Evolutionary conservation across 1,140 invertebrate species (phyloP).

Genomic region (Oppia nitens): DNA sequence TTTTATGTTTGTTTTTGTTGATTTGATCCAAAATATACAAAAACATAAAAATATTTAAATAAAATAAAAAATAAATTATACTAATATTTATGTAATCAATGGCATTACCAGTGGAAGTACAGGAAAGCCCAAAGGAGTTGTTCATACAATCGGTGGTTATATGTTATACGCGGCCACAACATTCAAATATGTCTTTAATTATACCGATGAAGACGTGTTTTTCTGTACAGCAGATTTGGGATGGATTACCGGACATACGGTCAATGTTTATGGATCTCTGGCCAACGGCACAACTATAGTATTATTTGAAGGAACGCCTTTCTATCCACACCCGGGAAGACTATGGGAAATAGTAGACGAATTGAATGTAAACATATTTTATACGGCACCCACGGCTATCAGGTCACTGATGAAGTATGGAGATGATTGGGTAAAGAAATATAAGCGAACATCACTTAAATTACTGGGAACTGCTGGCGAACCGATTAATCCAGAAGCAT

Average conservation of each 20-base stretch:
- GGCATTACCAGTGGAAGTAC: slow-evolving; percentile 80
- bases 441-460: slow-evolving; percentile 36
- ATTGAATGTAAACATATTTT: slow-evolving; percentile 88
- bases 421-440: slow-evolving; percentile 39
- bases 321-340: slow-evolving; percentile 54
- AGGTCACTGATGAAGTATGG: slow-evolving; percentile 79
- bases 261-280: slow-evolving; percentile 84
- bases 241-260: slow-evolving; percentile 95
- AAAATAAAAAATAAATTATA: too few relatives aligned
- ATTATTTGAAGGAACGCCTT: slow-evolving; percentile 91
- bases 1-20: too few relatives aligned
- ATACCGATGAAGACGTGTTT: slow-evolving; percentile 72
- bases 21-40: too few relatives aligned
- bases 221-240: slow-evolving; percentile 99
- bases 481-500: slow-evolving; percentile 94
- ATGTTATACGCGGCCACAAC: slow-evolving; percentile 74
- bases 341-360: slow-evolving; percentile 86
- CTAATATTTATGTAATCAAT: too few relatives aligned
- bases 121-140: slow-evolving; percentile 89
- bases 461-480: slow-evolving; percentile 88
- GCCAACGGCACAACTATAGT: slow-evolving; percentile 65
- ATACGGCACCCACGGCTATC: slow-evolving; percentile 95
- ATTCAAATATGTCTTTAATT: slow-evolving; percentile 89
- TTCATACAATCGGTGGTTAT: slow-evolving; percentile 86
- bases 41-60: too few relatives aligned